Evolutionary conservation across 2,113 vertebrate species (phyloP).

Genomic region (Catharus minimus): DNA sequence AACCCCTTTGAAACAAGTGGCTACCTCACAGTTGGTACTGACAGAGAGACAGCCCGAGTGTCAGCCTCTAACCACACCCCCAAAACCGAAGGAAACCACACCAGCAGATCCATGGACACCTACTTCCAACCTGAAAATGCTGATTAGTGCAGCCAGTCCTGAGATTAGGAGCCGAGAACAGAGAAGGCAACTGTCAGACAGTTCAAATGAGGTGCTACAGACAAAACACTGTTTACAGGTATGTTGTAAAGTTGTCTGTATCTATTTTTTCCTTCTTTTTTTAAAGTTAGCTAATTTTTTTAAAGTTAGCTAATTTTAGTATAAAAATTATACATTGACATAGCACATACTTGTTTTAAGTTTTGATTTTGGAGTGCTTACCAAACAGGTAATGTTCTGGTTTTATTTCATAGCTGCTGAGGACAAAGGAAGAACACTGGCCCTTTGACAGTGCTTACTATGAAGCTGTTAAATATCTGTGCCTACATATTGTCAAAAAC

Average conservation of each 20-base stretch:
- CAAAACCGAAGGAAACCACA: conserved; percentile 79
- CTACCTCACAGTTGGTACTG: conserved; percentile 32
- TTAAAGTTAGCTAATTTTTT: not conserved
- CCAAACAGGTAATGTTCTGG: not conserved
- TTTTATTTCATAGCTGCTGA: not conserved
- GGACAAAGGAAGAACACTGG: not conserved
- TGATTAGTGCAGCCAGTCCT: conserved; percentile 92
- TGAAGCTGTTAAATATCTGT: not conserved
- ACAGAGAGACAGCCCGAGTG: conserved; percentile 67
- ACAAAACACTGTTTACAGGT: conserved; percentile 77
- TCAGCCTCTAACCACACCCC: conserved; percentile 85
- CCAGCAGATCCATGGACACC: conserved; percentile 93
- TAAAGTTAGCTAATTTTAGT: not conserved
- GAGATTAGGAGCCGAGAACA: conserved; percentile 93
- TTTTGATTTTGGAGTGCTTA: not conserved
- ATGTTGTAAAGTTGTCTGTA: not conserved
- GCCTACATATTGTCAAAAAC: not conserved
- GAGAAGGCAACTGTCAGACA: conserved; percentile 69
- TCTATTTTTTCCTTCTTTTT: not conserved
- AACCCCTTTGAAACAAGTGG: conserved; percentile 72
- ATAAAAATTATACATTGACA: not conserved
- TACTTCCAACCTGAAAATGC: conserved; percentile 94
- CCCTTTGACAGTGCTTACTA: not conserved
- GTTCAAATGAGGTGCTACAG: conserved; percentile 65
- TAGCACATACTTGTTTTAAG: rapidly evolving